Evolutionary conservation across 2,888 invertebrate species (phyloP), one percentile per base, ranked within the genome.

Genomic region (Eledona agricola): DNA sequence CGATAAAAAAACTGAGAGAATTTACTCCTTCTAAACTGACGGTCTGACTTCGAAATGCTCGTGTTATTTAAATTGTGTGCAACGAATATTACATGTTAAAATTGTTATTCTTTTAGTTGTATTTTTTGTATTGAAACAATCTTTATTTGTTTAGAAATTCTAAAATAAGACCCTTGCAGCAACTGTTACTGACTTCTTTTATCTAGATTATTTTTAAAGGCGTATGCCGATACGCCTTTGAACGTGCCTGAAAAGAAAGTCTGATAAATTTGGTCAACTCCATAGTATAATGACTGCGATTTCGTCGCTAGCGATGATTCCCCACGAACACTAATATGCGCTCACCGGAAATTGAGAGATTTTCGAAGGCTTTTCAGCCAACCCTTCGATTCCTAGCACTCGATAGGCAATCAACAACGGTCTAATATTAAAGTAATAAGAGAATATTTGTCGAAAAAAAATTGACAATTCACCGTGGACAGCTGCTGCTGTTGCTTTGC

Each of bases 191-290:
- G 20, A 40, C 10, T 31, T 5, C 23, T 13, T 5, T 32, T 15
- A 32, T 17, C 17, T 15, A 32, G 11, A 4, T 5, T 22, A 35
- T 22, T 35, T 13, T 22, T 22, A 35, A 12, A 13, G 23, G 11
- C 10, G 11, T 6, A 40, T 17, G 28, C 28, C 40, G 28, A 40
- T 40, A 28, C 5, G 20, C 9, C 28, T 19, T 40, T 40, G 16
- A 26, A 26, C 26, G 25, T 25, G 28, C 16, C 7, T 19, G 35
- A 35, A 35, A 35, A 19, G 19, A 35, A 22, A 40, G 6, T 26
- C 26, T 6, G 40, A 43, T 43, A 46, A 26, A 26, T 45, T 45
- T 34, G 34, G 45, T 26, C 34, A 34, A 46, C 19, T 42, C 34
- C 25, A 17, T 28, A 31, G 23, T 35, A 19, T 32, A 45, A 46